A percentile compares a stretch with the other conserved stretches of the same genome.
Conservation (phyloP, 2,113 vertebrate species). For the Dryoscopus gambensis region DNA sequence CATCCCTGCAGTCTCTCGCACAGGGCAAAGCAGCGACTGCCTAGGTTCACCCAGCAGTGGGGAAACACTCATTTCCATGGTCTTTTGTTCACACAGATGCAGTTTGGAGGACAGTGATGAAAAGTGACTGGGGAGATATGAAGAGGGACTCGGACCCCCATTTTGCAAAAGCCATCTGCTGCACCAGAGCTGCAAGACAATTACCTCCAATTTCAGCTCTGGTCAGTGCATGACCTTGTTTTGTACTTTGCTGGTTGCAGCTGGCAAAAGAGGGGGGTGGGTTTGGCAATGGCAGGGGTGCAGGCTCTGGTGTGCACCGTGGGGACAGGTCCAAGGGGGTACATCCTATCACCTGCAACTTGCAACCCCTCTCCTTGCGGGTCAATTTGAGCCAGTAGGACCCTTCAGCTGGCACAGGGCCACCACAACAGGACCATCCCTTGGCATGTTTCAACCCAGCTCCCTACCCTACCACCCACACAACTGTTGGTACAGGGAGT, state of each 20-base stretch:
- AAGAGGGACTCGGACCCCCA: not conserved
- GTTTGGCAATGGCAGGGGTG: not conserved
- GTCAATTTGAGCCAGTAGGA: fast-evolving
- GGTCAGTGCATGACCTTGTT: not conserved
- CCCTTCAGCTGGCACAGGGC: not conserved
- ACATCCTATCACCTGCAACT: fast-evolving
- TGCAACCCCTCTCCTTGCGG: not conserved
- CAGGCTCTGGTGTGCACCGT: fast-evolving
- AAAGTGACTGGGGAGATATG: fast-evolving
- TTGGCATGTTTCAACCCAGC: not conserved
- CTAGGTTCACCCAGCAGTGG: not conserved
- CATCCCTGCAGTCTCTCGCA: not conserved
- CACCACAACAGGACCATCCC: not conserved
- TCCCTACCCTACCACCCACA: not conserved
- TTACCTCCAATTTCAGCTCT: not conserved
- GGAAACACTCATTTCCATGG: not conserved
- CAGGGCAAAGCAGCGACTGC: fast-evolving
- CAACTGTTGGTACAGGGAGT: not conserved
- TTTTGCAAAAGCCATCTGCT: not conserved
- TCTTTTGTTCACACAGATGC: not conserved
- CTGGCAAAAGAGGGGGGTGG: not conserved
- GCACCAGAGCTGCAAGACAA: not conserved
- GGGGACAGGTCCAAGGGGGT: not conserved
- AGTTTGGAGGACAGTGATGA: fast-evolving
- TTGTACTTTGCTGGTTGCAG: not conserved